A percentile compares a stretch with the other conserved stretches of the same genome.
Evolutionary conservation across 2,113 vertebrate genomes (phyloP).

Genomic region (Delphinapterus leucas): DNA sequence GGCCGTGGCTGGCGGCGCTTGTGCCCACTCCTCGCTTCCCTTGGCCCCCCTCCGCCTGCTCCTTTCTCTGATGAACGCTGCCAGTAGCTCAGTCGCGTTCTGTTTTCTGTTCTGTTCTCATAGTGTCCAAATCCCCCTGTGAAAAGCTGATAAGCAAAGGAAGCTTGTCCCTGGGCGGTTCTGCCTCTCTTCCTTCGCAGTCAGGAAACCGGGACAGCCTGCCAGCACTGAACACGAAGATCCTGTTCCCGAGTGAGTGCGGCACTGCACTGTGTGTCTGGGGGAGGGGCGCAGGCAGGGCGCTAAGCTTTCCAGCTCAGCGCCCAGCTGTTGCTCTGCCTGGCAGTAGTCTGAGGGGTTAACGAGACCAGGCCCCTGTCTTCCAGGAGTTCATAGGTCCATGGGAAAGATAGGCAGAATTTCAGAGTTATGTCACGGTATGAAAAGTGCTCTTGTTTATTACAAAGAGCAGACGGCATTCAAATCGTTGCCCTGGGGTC

Average conservation of each 20-base stretch:
- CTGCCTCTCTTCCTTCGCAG: constrained; percentile 91
- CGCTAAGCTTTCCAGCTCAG: neutral
- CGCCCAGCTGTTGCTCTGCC: neutral
- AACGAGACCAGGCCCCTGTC: too few relatives aligned
- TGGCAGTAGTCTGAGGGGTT: neutral
- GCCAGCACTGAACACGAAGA: constrained; percentile 92
- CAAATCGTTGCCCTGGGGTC: rapidly evolving
- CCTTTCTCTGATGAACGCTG: rapidly evolving
- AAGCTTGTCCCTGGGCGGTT: constrained; percentile 87
- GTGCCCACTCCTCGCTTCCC: neutral
- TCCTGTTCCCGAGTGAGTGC: constrained; percentile 91
- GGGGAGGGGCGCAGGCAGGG: rapidly evolving
- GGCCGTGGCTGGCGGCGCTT: neutral
- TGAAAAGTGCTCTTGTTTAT: neutral
- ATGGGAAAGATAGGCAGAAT: neutral
- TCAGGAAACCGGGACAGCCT: constrained; percentile 89
- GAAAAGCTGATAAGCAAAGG: constrained; percentile 94
- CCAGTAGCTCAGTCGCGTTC: neutral
- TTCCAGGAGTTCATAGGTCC: neutral
- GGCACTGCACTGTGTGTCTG: neutral
- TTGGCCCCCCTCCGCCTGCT: neutral
- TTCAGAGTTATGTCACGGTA: rapidly evolving
- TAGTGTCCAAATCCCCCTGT: constrained; percentile 90
- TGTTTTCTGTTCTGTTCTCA: constrained; percentile 49
- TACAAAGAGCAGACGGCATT: neutral